phyloP scores from a whole-genome alignment of 2,888 invertebrate genomes.

The Pardosa pseudoannulata region DNA sequence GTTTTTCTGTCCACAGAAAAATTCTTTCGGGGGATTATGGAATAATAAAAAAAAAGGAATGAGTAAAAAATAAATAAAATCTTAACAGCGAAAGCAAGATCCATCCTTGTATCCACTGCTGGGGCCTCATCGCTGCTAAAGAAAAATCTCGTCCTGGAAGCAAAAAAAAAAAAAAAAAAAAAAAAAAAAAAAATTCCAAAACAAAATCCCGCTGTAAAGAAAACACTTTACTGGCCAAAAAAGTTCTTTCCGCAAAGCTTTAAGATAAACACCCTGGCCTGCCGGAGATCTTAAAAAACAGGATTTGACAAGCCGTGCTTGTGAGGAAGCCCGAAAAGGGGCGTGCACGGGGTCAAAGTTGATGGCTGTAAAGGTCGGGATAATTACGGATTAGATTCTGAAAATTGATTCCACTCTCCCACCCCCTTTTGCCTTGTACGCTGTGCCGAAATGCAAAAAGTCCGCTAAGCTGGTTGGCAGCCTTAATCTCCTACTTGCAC shows the following conservation, averaged over 20 bases:
- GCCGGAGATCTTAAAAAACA: constrained; percentile 63
- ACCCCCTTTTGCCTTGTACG: not conserved
- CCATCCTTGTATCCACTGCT: constrained; percentile 33
- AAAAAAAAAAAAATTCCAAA: constrained; percentile 13
- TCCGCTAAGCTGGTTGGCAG: constrained; percentile 11
- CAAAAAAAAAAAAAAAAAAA: not conserved
- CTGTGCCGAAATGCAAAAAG: not conserved
- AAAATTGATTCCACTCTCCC: constrained; percentile 47
- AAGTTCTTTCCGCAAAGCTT: constrained; percentile 39
- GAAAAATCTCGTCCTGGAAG: not conserved
- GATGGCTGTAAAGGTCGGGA: constrained; percentile 35
- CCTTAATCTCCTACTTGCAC: not conserved
- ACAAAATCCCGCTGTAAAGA: constrained; percentile 28
- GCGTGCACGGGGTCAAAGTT: constrained; percentile 39
- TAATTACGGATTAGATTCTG: constrained; percentile 61
- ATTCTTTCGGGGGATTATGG: constrained; percentile 50
- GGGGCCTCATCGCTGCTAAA: not conserved
- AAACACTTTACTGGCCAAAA: constrained; percentile 50
- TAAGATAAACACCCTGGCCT: constrained; percentile 60
- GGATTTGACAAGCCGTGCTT: constrained; percentile 49
- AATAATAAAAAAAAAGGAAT: not conserved
- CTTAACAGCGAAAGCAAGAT: constrained; percentile 5
- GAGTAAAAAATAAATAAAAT: not conserved
- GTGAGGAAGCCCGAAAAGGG: not conserved
- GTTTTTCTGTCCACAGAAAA: constrained; percentile 31